Evolutionary conservation across 2,797 vertebrate species (phyloP).

Genomic region (Cyclopterus lumpus): DNA sequence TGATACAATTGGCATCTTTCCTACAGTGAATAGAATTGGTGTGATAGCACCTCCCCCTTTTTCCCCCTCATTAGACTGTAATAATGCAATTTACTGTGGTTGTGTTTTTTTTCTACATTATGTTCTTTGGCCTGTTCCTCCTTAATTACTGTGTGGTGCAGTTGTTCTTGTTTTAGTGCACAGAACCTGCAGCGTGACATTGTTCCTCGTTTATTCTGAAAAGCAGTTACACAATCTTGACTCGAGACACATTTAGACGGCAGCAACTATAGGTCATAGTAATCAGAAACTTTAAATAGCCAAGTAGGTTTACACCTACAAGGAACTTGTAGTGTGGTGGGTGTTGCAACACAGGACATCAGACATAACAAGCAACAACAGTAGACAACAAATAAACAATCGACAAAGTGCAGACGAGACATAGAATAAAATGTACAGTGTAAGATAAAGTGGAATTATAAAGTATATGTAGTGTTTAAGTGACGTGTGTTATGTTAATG

Average conservation of each 20-base stretch:
- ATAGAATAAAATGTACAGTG: too few relatives aligned
- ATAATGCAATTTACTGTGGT: not conserved
- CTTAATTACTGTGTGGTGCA: not conserved
- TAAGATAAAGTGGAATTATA: too few relatives aligned
- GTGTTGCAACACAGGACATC: too few relatives aligned
- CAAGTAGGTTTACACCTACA: too few relatives aligned
- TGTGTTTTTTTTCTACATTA: not conserved
- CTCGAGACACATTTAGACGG: not conserved
- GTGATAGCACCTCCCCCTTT: not conserved
- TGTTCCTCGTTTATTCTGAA: constrained; percentile 18
- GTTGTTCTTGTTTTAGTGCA: not conserved
- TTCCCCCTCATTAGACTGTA: not conserved
- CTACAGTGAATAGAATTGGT: not conserved
- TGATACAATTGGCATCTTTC: constrained; percentile 4
- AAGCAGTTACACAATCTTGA: not conserved
- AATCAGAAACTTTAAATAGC: too few relatives aligned
- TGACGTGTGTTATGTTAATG: not conserved
- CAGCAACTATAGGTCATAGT: not conserved
- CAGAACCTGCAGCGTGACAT: not conserved
- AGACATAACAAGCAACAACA: too few relatives aligned
- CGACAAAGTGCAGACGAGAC: too few relatives aligned
- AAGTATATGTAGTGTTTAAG: too few relatives aligned
- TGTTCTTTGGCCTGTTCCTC: not conserved
- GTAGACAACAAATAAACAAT: too few relatives aligned
- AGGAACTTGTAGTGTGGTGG: too few relatives aligned